phyloP scores from a whole-genome alignment of 2,888 invertebrate species.

The Epinotia brunnichana region DNA sequence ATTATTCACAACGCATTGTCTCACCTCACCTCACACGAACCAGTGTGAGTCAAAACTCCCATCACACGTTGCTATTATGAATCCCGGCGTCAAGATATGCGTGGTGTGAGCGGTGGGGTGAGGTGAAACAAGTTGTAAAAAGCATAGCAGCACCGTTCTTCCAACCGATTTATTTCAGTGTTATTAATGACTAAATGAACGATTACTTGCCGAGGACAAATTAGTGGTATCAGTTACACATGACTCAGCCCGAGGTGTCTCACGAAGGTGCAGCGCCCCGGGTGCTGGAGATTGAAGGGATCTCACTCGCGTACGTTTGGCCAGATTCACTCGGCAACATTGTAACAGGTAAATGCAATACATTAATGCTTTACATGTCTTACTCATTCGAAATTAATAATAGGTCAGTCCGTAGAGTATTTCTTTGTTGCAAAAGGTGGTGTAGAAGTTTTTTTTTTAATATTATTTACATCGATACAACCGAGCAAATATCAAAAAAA shows the following conservation, averaged over 20 bases:
- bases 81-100: background rate
- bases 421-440: too few relatives aligned
- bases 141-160: slow-evolving; percentile 21
- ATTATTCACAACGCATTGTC: background rate
- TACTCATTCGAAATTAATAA: background rate
- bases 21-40: background rate
- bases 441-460: too few relatives aligned
- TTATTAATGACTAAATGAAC: slow-evolving; percentile 37
- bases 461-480: too few relatives aligned
- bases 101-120: background rate
- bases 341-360: background rate
- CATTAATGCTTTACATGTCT: background rate
- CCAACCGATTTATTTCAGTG: slow-evolving; percentile 22
- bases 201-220: slow-evolving; percentile 29
- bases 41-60: background rate
- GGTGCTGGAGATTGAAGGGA: background rate
- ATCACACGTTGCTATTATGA: background rate
- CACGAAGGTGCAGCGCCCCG: background rate
- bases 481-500: too few relatives aligned
- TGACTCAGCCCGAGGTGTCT: slow-evolving; percentile 5
- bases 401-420: too few relatives aligned
- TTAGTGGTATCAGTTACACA: slow-evolving; percentile 26
- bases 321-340: slow-evolving; percentile 1
- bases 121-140: background rate
- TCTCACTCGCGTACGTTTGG: background rate